Percentiles rank a stretch among this genome's conserved stretches.
These are phyloP conservation scores for Setipinna tenuifilis DNA, from an alignment of 2,797 vertebrate genomes.

Conservation along the genomic window DNA sequence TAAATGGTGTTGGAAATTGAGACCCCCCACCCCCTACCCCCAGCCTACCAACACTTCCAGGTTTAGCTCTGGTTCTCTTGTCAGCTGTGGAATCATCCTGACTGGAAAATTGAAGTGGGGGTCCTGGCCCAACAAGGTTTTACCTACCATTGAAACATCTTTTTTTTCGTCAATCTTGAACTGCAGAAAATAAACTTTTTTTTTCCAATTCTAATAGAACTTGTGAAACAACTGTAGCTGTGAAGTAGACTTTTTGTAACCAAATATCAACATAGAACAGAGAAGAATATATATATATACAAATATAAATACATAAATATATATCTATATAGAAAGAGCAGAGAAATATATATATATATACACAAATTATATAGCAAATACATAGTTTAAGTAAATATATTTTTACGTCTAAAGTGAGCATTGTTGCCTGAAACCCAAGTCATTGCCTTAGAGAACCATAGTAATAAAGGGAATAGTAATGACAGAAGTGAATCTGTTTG, in stretches of 20 bases:
- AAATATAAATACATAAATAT: conserved; percentile 67
- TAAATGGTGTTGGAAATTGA: conserved; percentile 79
- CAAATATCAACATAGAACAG: conserved; percentile 66
- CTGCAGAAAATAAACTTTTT: conserved; percentile 47
- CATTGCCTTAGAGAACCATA: conserved; percentile 82
- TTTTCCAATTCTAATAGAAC: conserved; percentile 58
- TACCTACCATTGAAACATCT: conserved; percentile 24
- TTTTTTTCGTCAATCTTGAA: conserved; percentile 37
- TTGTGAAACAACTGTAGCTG: conserved; percentile 68
- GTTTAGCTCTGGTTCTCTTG: conserved; percentile 61
- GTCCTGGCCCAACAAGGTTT: conserved; percentile 45
- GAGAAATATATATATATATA: conserved; percentile 66
- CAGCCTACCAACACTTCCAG: conserved; percentile 71
- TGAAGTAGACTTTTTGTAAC: conserved; percentile 69
- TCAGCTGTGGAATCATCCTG: conserved; percentile 56
- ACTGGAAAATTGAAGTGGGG: conserved; percentile 52
- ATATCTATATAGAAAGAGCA: conserved; percentile 65
- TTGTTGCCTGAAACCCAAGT: conserved; percentile 79
- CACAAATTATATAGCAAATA: conserved; percentile 71
- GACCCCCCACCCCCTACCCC: conserved; percentile 66
- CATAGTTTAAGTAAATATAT: conserved; percentile 75
- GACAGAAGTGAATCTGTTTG: conserved; percentile 63
- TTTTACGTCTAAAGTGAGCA: conserved; percentile 73
- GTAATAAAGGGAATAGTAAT: conserved; percentile 72
- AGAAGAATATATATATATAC: conserved; percentile 49